Evolutionary conservation across 2,113 vertebrate genomes (phyloP).

Genomic region (Phalacrocorax aristotelis): DNA sequence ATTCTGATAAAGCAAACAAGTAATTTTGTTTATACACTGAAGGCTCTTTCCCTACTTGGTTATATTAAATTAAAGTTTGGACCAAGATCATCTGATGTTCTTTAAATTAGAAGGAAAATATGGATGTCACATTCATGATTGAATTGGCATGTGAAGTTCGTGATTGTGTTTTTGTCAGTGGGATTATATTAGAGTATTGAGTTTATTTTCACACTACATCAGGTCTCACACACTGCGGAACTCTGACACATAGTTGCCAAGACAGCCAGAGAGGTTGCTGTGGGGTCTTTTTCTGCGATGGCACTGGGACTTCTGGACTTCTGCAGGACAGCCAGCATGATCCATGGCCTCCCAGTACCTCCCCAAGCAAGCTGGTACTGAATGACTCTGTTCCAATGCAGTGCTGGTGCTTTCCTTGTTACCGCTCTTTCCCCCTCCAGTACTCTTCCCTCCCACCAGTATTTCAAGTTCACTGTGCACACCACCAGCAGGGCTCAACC

Average conservation of each 20-base stretch:
- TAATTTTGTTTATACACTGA: slow-evolving; percentile 17
- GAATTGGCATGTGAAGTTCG: background rate
- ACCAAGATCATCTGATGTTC: background rate
- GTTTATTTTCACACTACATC: background rate
- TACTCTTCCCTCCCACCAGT: background rate
- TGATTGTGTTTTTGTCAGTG: background rate
- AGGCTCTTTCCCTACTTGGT: background rate
- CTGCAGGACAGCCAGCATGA: background rate
- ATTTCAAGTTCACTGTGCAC: background rate
- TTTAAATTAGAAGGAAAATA: slow-evolving; percentile 20
- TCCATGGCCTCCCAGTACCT: background rate
- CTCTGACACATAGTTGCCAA: background rate
- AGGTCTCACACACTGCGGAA: background rate
- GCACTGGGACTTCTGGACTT: background rate
- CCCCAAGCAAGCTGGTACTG: background rate
- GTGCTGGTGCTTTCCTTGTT: background rate
- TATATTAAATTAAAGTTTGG: slow-evolving; percentile 15
- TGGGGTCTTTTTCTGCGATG: background rate
- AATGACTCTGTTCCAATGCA: background rate
- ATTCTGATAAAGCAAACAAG: slow-evolving; percentile 22
- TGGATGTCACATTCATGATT: background rate
- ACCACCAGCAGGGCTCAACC: background rate
- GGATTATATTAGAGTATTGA: background rate
- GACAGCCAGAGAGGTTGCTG: background rate
- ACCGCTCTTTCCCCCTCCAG: background rate